Percentiles rank a stretch among this genome's conserved stretches.
phyloP scores from a whole-genome alignment of 2,797 vertebrate genomes.

The Chloroceryle inda region DNA sequence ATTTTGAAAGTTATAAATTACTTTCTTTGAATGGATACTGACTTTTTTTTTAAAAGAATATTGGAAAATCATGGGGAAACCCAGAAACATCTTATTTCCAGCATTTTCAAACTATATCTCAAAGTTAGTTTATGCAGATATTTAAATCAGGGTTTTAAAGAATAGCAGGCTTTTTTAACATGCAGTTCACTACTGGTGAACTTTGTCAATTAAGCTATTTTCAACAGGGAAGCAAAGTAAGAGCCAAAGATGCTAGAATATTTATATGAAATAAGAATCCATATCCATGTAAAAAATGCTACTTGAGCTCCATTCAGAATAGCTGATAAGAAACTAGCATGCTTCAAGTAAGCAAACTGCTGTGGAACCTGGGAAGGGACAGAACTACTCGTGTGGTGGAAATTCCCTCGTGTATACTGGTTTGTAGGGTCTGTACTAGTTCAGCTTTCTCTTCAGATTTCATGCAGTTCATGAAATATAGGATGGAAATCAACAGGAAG shows the following conservation, averaged over 20 bases:
- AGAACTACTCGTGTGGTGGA: not conserved
- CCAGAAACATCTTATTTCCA: not conserved
- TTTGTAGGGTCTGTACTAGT: not conserved
- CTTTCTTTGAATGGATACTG: not conserved
- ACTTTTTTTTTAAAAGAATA: not conserved
- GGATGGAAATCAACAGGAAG: not conserved
- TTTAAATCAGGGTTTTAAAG: not conserved
- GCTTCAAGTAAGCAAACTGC: not conserved
- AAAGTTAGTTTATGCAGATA: not conserved
- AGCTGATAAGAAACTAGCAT: not conserved
- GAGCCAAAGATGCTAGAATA: not conserved
- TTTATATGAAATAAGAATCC: not conserved
- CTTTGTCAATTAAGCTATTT: not conserved
- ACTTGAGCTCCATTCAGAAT: not conserved
- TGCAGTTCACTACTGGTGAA: not conserved
- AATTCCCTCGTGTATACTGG: not conserved
- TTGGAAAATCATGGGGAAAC: not conserved
- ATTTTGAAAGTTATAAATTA: not conserved
- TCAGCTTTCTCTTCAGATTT: not conserved
- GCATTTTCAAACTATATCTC: not conserved
- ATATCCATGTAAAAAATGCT: not conserved
- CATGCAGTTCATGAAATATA: not conserved
- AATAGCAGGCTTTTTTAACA: not conserved
- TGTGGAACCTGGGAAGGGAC: not conserved
- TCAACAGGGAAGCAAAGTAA: not conserved